Evolutionary conservation across 1,140 invertebrate species (phyloP).

Genomic region (Brachionus manjavacas): DNA sequence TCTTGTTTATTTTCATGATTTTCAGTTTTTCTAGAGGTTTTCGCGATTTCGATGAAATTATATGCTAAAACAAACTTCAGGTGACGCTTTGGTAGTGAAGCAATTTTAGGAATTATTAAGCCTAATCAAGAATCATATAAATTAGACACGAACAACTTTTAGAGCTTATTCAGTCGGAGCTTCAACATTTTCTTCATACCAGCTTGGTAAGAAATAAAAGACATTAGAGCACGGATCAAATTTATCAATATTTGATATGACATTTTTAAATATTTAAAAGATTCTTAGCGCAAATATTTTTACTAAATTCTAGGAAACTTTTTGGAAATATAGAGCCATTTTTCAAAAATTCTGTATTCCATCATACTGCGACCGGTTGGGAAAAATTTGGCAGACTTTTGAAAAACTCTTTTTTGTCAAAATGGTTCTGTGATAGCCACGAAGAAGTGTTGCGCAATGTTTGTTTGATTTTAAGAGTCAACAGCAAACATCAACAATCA

Average conservation of each 20-base stretch:
- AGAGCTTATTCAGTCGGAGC: background rate
- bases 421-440: no score
- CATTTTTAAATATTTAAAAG: no score
- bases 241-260: background rate
- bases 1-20: background rate
- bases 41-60: background rate
- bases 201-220: no score
- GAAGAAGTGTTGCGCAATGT: background rate
- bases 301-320: no score
- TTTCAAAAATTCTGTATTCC: no score
- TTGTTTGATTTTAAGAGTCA: background rate
- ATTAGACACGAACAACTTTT: background rate
- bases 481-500: slow-evolving; percentile 30
- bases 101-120: background rate
- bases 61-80: background rate
- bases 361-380: no score
- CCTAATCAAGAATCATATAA: background rate
- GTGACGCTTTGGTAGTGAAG: background rate
- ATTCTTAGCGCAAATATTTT: no score
- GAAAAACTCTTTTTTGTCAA: no score
- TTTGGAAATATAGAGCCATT: no score
- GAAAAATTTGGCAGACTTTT: no score
- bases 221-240: background rate
- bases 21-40: background rate
- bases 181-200: background rate